Percentiles rank a stretch among this genome's conserved stretches.
Evolutionary conservation across 1,140 invertebrate species (phyloP).

Genomic region (Drosophila truncata): DNA sequence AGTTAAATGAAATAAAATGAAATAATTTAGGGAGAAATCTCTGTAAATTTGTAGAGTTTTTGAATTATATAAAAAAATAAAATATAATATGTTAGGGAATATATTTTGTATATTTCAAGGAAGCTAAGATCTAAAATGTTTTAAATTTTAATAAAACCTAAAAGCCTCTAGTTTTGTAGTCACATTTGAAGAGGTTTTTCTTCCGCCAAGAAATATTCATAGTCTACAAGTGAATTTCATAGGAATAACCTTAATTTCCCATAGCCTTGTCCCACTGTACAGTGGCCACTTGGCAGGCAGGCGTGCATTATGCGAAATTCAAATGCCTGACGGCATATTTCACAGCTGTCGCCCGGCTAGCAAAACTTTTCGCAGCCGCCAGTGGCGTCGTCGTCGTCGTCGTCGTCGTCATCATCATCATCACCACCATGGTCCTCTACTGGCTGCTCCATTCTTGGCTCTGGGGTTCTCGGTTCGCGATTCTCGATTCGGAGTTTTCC

Average conservation of each 20-base stretch:
- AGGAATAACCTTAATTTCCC: not conserved
- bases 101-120: not conserved
- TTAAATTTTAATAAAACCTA: not conserved
- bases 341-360: conserved; percentile 79
- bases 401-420: conserved; percentile 35
- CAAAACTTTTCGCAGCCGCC: conserved; percentile 71
- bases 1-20: not conserved
- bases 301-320: conserved; percentile 83
- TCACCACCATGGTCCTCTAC: conserved; percentile 21
- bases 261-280: conserved; percentile 46
- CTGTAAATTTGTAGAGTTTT: not conserved
- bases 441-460: conserved; percentile 10
- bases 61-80: not conserved
- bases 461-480: not conserved
- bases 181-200: not conserved
- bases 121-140: not conserved
- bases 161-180: not conserved
- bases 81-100: not conserved
- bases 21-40: not conserved
- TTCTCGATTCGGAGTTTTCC: conserved; percentile 6
- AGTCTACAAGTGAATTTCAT: not conserved
- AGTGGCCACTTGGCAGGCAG: conserved; percentile 62
- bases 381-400: conserved; percentile 30
- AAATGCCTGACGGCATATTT: conserved; percentile 83
- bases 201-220: not conserved